Base-by-base conservation (phyloP, 2,888 invertebrate genomes). In the Protula sp. region DNA sequence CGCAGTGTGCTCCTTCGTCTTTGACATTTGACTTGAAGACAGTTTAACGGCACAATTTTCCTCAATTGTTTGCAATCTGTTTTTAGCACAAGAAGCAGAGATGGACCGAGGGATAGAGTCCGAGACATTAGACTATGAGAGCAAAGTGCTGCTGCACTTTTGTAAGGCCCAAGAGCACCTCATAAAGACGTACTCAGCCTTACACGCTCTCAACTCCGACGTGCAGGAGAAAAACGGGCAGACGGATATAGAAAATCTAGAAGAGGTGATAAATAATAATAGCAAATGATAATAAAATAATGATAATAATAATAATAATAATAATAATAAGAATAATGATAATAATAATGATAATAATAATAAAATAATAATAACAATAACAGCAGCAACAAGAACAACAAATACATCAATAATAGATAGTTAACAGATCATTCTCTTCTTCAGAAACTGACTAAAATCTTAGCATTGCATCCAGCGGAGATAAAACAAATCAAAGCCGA, bases 91-190 rank as follows among this genome's bases (percentile, higher is more conserved):
- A n/a, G n/a, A n/a, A n/a, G n/a, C n/a, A n/a, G n/a, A n/a, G n/a
- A 53, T 53, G 24, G 26, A 27, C 22, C 14, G 9, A 38, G 38
- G 9, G 9, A 38, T 9, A 14, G 38, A 38, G 19, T 9, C 9
- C 9, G 38, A 38, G 19, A 38, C 38, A 38, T 65, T 76, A 48
- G 81, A 81, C 67, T 76, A 79, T 57, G 81, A 82, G 66, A 73
- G 74, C 52, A 73, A 76, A 31, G 65, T 79, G 54, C 68, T 82
- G 59, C 67, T 75, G 38, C 75, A 77, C 50, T 78, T 74, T 63
- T 81, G 81, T 66, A 69, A 72, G 38, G 66, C 74, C 53, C 72
- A 79, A 63, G 64, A 71, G 2, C 69, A 72, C n/a, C 67, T 82
- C 29, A 62, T 81, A 47, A 65, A 74, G 14, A 71, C 74, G 2